These are phyloP conservation scores for Apteryx owenii DNA, from an alignment of 2,113 vertebrate genomes.

Conservation along the genomic window DNA sequence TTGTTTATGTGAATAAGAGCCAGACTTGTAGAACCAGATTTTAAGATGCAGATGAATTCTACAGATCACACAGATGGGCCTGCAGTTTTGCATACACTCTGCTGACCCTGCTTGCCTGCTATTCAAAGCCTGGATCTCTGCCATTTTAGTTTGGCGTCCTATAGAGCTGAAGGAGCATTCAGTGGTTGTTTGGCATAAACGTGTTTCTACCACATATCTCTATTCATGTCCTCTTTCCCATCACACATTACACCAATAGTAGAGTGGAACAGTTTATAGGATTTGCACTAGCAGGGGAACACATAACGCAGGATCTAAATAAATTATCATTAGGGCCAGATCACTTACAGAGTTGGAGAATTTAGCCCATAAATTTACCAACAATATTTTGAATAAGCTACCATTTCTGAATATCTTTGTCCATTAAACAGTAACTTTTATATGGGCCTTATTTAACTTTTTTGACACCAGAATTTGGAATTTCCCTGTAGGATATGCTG, in stretches of 20 bases:
- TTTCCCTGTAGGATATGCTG: background rate
- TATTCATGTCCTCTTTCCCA: background rate
- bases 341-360: background rate
- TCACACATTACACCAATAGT: background rate
- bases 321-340: background rate
- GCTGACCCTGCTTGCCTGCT: background rate
- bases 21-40: background rate
- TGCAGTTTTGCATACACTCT: background rate
- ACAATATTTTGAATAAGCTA: background rate
- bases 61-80: background rate
- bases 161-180: background rate
- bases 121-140: background rate
- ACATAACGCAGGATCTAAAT: background rate
- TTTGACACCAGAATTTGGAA: constrained; percentile 14
- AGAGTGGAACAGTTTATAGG: background rate
- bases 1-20: background rate
- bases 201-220: background rate
- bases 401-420: background rate
- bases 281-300: background rate
- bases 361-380: background rate
- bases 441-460: constrained; percentile 3
- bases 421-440: background rate
- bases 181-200: background rate
- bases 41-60: background rate
- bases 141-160: background rate